Base-by-base conservation (phyloP, 1,140 invertebrate species). In the Drosophila kepulauana region DNA sequence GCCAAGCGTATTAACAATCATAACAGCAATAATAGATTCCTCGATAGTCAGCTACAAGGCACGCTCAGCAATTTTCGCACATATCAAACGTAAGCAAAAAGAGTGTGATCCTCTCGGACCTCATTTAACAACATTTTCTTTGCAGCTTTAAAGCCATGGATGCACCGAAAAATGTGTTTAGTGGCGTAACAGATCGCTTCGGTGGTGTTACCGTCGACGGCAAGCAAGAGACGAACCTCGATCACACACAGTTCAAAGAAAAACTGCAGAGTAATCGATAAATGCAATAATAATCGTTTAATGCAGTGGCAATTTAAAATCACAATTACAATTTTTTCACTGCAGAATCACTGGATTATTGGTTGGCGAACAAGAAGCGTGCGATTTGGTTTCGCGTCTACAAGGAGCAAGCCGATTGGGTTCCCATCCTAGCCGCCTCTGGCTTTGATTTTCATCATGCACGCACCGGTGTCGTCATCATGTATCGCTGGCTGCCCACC, bases 391-490 rank as follows among this genome's bases (percentile, higher is more conserved):
- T 98, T 87, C 95, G 95, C 91, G 95, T 98, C 2, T 89, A 95
- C 82, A 93, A 95, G 41, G 92, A 94, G 49, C 94, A 97, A 79
- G 94, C 95, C 5, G 94, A 94, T 8, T 97, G 97, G 95, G 94
- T 98, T 56, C 97, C 97, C 38, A 91, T 96, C 71, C 93, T 98
- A 72, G 94, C 95, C 1, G 94, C 96, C 92, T 94, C 96, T 87
- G 97, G 96, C 15, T 98, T 98, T 90, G 95, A 95, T 64, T 98
- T 96, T 88, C 97, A 99, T 93, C 97, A 98, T 94, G 96, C 97
- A 0, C 95, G 96, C 76, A 94, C 95, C 20, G 94, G 96, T 13
- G 96, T 95, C 92, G 95, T 97, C 0, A 96, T 96, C 93, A 94
- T 98, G 93, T 96, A 95, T 81, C 94, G 95, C 85, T 98, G 97